Evolutionary conservation across 2,888 invertebrate species (phyloP).

Genomic region (Emmelina monodactyla): DNA sequence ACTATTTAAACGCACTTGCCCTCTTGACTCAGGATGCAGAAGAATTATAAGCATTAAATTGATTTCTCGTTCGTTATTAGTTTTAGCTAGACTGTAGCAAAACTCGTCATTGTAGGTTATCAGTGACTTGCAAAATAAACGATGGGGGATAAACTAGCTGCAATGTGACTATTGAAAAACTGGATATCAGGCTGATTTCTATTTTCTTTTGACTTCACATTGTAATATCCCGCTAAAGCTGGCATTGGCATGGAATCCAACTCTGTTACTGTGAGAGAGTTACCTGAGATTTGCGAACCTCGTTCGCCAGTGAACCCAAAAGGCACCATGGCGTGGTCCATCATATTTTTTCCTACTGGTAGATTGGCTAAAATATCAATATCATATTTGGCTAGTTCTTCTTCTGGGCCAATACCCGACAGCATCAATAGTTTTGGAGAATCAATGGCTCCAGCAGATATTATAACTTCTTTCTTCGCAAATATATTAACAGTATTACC

Average conservation of each 20-base stretch:
- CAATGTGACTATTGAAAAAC: too few species aligned
- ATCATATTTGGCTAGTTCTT: slow-evolving; percentile 26
- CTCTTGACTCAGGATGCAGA: slow-evolving; percentile 40
- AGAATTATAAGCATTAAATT: slow-evolving; percentile 26
- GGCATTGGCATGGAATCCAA: too few species aligned
- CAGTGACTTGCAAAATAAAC: too few species aligned
- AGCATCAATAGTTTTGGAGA: slow-evolving; percentile 45
- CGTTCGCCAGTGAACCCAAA: slow-evolving; percentile 29
- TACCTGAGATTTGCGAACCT: slow-evolving; percentile 31
- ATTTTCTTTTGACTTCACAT: too few species aligned
- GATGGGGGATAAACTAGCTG: too few species aligned
- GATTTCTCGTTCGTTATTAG: slow-evolving; percentile 31
- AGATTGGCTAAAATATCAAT: slow-evolving; percentile 32
- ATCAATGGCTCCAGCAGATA: slow-evolving; percentile 43
- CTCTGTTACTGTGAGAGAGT: slow-evolving; percentile 18
- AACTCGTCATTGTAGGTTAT: too few species aligned
- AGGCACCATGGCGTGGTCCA: slow-evolving; percentile 33
- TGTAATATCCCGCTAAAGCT: too few species aligned
- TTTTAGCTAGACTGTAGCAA: slow-evolving; percentile 22
- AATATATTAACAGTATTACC: slow-evolving; percentile 27
- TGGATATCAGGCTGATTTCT: too few species aligned
- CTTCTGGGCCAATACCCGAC: slow-evolving; percentile 40
- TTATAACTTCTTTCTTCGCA: slow-evolving; percentile 33
- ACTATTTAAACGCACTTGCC: slow-evolving; percentile 33
- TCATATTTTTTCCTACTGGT: slow-evolving; percentile 45